A percentile compares a stretch with the other conserved stretches of the same genome.
Evolutionary conservation across 2,888 invertebrate genomes (phyloP).

Genomic region (Parochlus steinenii): DNA sequence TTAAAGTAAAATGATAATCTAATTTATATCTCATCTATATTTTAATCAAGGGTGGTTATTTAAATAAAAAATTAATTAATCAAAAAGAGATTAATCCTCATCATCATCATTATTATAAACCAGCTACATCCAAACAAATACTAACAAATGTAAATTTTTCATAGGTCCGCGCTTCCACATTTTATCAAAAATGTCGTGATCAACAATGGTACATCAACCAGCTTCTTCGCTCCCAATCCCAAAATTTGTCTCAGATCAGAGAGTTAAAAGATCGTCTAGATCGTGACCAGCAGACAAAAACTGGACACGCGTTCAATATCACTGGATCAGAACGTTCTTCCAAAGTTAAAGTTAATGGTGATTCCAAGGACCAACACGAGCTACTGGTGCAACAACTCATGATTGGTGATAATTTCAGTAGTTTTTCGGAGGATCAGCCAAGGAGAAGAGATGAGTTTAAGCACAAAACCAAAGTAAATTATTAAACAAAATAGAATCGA

Average conservation of each 20-base stretch:
- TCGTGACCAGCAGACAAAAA: slow-evolving; percentile 12
- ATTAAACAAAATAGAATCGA: too few species aligned
- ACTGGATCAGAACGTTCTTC: too few species aligned
- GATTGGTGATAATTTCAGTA: slow-evolving; percentile 1
- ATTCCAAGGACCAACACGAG: neutral
- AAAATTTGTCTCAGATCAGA: slow-evolving; percentile 64
- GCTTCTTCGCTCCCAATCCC: slow-evolving; percentile 61
- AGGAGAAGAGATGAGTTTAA: too few species aligned
- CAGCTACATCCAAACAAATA: neutral
- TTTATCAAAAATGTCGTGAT: slow-evolving; percentile 83
- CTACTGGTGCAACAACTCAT: slow-evolving; percentile 6
- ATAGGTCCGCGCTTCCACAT: slow-evolving; percentile 85
- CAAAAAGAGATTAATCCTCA: too few species aligned
- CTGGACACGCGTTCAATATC: neutral
- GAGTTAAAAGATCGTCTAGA: slow-evolving; percentile 50
- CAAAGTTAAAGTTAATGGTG: too few species aligned
- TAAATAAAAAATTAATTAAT: too few species aligned
- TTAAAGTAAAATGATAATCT: neutral
- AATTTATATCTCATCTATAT: neutral
- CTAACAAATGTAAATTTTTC: slow-evolving; percentile 36
- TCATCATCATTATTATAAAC: neutral
- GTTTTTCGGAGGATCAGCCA: slow-evolving; percentile 6
- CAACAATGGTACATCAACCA: slow-evolving; percentile 86
- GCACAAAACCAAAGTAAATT: too few species aligned
- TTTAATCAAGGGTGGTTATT: too few species aligned